Percentiles rank a stretch among this genome's conserved stretches.
These are phyloP conservation scores for Ptychobarbus kaznakovi DNA, from an alignment of 2,797 vertebrate genomes.

Conservation along the genomic window DNA sequence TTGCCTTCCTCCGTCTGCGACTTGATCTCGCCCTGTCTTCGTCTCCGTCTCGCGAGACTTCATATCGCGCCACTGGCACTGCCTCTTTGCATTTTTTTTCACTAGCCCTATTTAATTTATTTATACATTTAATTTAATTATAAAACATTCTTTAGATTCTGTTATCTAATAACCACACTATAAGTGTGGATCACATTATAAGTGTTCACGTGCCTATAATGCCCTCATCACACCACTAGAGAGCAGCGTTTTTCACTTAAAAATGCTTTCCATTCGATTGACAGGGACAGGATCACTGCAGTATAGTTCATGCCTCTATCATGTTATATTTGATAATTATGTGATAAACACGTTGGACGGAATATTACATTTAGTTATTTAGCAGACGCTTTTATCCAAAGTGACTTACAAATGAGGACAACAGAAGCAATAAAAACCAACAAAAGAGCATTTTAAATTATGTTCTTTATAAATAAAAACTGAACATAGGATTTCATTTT, in stretches of 20 bases:
- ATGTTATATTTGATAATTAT: not conserved
- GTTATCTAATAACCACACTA: not conserved
- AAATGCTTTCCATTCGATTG: not conserved
- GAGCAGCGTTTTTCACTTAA: not conserved
- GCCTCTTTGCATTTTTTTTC: not conserved
- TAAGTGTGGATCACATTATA: not conserved
- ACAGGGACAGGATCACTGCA: not conserved
- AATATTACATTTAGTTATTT: not conserved
- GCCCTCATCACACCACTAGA: not conserved
- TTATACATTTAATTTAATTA: not conserved
- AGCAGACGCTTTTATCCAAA: no score
- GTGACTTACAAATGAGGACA: no score
- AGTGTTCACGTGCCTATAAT: not conserved
- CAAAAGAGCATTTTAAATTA: not conserved
- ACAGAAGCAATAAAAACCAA: no score
- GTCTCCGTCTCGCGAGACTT: slow-evolving; percentile 80
- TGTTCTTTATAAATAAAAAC: not conserved
- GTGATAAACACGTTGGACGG: not conserved
- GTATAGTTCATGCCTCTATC: not conserved
- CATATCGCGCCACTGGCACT: slow-evolving; percentile 33
- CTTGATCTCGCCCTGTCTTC: slow-evolving; percentile 74
- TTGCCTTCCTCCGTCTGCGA: slow-evolving; percentile 74
- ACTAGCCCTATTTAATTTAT: not conserved
- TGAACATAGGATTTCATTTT: not conserved
- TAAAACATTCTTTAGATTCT: not conserved